Evolutionary conservation across 1,140 invertebrate genomes (phyloP), one percentile per base, ranked within the genome.

Genomic region (Drosophila kepulauana): DNA sequence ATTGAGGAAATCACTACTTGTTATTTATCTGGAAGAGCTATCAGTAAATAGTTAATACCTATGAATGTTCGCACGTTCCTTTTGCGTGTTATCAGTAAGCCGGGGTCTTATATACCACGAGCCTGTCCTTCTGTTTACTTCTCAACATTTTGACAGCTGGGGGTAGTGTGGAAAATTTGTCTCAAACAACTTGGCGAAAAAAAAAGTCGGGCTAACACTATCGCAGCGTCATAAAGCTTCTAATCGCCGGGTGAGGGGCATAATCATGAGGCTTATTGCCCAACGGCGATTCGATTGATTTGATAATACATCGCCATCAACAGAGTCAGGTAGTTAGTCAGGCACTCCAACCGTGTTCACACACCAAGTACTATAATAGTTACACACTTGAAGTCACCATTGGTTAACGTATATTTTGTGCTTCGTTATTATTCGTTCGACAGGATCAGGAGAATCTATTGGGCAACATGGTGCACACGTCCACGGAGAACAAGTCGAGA

Each of bases 401-500:
- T 56, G 25, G 10, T 46, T 56, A 71, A 57, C 54, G 35, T 48
- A 45, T 38, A 5, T 15, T 41, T 13, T 61, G 3, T 38, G 35
- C 8, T 38, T 38, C 7, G 7, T 3, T 10, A 33, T 33, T 25
- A 25, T 33, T 33, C 33, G 4, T 46, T 46, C 20, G 41, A n/a
- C 82, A 92, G 91, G 91, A 92, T 76, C 91, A 92, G 70, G 88
- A 91, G 56, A 91, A 85, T 51, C 61, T 92, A 70, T 88, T 92
- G 52, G 85, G 82, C 82, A 77, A 76, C 30, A 92, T 92, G 91
- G 91, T 92, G 62, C 85, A 91, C 64, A 75, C 79, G 16, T 72
- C 68, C n/a, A 84, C 74, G 57, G 64, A 76, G 20, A 88, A 78
- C 38, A 61, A 41, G 8, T 70, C 91, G 3, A 94, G 93, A 35